These are phyloP conservation scores for Sakesphorus luctuosus DNA, from an alignment of 2,113 vertebrate genomes.

Conservation along the genomic window DNA sequence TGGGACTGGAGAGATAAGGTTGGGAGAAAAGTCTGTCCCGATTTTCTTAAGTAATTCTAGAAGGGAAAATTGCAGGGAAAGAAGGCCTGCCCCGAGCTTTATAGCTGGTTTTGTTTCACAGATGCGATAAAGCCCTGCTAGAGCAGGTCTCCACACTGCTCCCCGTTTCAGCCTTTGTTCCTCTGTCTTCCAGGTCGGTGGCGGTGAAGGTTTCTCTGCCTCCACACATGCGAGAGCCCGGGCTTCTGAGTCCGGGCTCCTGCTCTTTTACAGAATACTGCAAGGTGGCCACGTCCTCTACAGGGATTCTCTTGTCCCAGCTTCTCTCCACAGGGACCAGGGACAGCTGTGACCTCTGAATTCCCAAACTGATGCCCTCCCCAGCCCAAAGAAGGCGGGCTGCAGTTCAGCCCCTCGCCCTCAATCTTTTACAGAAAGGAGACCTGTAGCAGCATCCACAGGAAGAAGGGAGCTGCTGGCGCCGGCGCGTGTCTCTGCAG, in stretches of 20 bases:
- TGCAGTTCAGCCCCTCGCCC: not conserved
- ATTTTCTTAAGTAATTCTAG: not conserved
- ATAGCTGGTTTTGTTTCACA: not conserved
- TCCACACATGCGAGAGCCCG: not conserved
- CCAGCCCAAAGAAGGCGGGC: not conserved
- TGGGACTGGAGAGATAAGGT: not conserved
- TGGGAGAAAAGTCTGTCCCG: not conserved
- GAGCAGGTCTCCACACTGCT: not conserved
- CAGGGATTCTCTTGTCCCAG: not conserved
- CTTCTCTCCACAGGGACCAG: not conserved
- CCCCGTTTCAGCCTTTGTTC: not conserved
- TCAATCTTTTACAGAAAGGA: not conserved
- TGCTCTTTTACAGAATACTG: not conserved
- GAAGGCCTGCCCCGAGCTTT: not conserved
- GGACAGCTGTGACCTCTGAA: not conserved
- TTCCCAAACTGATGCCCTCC: not conserved
- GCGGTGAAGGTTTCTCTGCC: not conserved
- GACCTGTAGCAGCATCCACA: not conserved
- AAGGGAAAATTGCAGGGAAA: not conserved
- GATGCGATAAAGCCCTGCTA: not conserved
- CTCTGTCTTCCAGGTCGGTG: fast-evolving
- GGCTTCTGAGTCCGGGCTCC: not conserved
- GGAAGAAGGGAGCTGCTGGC: not conserved
- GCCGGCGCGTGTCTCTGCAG: not conserved
- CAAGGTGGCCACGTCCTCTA: not conserved